Evolutionary conservation across 1,140 invertebrate species (phyloP).

Genomic region (Idris sp.): DNA sequence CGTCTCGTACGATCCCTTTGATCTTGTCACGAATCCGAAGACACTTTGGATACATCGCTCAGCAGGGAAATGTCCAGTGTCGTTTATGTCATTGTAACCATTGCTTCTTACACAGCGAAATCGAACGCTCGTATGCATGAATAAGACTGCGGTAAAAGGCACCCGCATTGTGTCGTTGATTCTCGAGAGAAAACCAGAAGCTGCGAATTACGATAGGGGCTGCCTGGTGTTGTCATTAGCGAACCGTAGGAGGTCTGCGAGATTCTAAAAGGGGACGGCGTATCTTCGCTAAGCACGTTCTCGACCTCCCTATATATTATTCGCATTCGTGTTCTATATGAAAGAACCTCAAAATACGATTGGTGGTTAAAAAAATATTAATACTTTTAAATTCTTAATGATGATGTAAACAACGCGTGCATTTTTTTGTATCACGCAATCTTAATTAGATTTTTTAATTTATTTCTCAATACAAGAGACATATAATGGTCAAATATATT

Average conservation of each 20-base stretch:
- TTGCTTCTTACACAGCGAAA: conserved; percentile 66
- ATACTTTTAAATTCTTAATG: conserved; percentile 34
- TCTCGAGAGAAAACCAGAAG: conserved; percentile 72
- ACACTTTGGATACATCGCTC: conserved; percentile 46
- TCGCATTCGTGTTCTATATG: conserved; percentile 39
- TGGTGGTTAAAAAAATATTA: conserved; percentile 37
- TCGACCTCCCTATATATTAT: conserved; percentile 47
- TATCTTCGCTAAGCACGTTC: conserved; percentile 54
- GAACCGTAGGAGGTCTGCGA: conserved; percentile 59
- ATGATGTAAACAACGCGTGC: conserved; percentile 19
- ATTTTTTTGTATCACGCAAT: neutral
- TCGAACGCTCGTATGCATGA: conserved; percentile 69
- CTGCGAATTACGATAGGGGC: conserved; percentile 74
- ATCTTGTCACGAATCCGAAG: conserved; percentile 66
- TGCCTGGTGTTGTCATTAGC: conserved; percentile 71
- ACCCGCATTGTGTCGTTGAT: conserved; percentile 73
- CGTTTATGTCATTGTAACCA: conserved; percentile 41
- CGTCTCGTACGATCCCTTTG: conserved; percentile 62
- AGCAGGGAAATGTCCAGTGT: conserved; percentile 48
- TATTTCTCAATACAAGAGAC: no score
- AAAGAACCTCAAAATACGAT: conserved; percentile 52
- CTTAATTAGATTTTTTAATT: neutral
- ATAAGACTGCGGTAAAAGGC: conserved; percentile 70
- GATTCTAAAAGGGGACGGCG: conserved; percentile 54
- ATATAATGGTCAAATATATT: no score